A percentile compares a stretch with the other conserved stretches of the same genome.
phyloP scores from a whole-genome alignment of 2,797 vertebrate genomes.

The Miichthys miiuy region DNA sequence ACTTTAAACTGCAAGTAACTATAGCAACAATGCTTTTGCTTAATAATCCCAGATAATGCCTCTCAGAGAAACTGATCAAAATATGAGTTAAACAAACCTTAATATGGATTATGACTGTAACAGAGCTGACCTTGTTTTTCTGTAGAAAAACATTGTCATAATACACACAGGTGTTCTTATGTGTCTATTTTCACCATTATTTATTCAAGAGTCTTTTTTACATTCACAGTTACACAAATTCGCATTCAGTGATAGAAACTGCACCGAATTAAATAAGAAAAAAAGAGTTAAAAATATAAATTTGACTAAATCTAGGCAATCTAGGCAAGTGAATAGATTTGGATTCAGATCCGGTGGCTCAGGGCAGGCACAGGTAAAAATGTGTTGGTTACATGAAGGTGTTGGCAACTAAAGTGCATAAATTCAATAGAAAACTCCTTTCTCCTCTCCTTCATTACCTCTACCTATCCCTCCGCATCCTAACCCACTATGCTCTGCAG shows the following conservation, averaged over 20 bases:
- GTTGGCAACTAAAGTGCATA: conserved; percentile 31
- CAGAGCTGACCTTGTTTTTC: background rate
- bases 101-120: background rate
- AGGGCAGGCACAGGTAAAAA: background rate
- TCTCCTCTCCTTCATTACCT: background rate
- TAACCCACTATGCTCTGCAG: conserved; percentile 53
- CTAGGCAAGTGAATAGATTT: background rate
- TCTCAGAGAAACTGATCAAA: conserved; percentile 19
- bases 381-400: conserved; percentile 1
- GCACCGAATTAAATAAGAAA: background rate
- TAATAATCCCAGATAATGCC: conserved; percentile 29
- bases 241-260: background rate
- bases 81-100: conserved; percentile 19
- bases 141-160: conserved; percentile 8
- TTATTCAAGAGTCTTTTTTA: too few relatives aligned
- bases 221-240: too few relatives aligned
- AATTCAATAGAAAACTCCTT: conserved; percentile 3
- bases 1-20: conserved; percentile 46
- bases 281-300: background rate
- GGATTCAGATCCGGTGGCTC: conserved; percentile 15
- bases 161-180: background rate
- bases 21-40: conserved; percentile 53
- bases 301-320: background rate
- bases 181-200: too few relatives aligned
- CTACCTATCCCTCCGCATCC: conserved; percentile 7